Base-by-base conservation (phyloP, 1,140 invertebrate species). In the Centruroides vittatus region DNA sequence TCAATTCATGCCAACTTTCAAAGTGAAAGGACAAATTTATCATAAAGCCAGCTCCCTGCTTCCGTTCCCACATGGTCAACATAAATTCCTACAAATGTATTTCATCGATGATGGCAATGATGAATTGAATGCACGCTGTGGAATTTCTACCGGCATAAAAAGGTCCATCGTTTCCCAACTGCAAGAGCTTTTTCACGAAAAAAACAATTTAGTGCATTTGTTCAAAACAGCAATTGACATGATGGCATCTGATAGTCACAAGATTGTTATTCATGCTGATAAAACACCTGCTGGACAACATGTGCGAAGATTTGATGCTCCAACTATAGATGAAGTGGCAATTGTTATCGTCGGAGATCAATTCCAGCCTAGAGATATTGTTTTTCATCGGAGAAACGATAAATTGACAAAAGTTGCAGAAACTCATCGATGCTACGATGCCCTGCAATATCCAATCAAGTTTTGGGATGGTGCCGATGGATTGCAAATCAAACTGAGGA, bases 341-440 rank as follows among this genome's bases (percentile, higher is more conserved):
- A 54, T 64, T 47, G 58, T 67, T 34, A 56, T 41, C 47, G 35
- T 46, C 3, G 55, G 36, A 41, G 47, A 63, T 50, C 9, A 65
- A 8, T 58, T 58, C 34, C 10, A 57, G 46, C 34, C 4, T 23
- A 48, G 64, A 55, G 55, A 64, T 57, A 65, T 67, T 61, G 58
- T 64, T 41, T 11, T 64, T 12, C 57, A 62, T 59, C 51, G 13
- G 35, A 52, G 63, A 11, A 59, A 65, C 36, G 50, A 58, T 55
- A 5, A 59, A 12, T 8, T 75, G 35, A 64, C 73, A 59, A 66
- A 70, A 65, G 68, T 78, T 55, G 60, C 60, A 10, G 75, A 78
- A 66, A 73, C 71, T 64, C 76, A 78, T 68, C 65, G 71, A n/a
- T 69, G 65, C 36, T 76, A 78, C 64, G 74, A 78, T 69, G 70